Evolutionary conservation across 2,888 invertebrate species (phyloP).

Genomic region (Netelia inedita): DNA sequence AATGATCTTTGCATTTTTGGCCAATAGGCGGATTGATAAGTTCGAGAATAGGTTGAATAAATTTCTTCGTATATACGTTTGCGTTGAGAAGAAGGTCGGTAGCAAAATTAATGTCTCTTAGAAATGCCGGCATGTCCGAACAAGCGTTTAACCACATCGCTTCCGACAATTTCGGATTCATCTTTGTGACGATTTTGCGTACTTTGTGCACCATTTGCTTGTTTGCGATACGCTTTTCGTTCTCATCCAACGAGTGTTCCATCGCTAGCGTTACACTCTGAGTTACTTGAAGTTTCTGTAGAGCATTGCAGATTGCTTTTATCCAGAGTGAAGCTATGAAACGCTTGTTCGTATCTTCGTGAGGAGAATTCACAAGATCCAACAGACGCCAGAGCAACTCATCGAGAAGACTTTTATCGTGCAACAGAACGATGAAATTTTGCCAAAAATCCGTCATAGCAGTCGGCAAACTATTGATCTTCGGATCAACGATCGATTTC

Average conservation of each 20-base stretch:
- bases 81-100: constrained; percentile 74
- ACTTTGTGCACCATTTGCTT: constrained; percentile 72
- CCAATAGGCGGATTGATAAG: constrained; percentile 73
- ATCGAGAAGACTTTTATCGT: constrained; percentile 86
- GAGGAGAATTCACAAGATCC: constrained; percentile 83
- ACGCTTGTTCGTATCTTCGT: constrained; percentile 80
- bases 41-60: constrained; percentile 76
- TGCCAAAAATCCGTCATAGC: constrained; percentile 85
- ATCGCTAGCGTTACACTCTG: constrained; percentile 73
- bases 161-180: constrained; percentile 73
- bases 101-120: constrained; percentile 75
- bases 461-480: constrained; percentile 74
- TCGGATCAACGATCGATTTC: constrained; percentile 33
- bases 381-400: constrained; percentile 86
- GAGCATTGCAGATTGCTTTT: constrained; percentile 85
- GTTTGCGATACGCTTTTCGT: constrained; percentile 67
- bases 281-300: constrained; percentile 84
- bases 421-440: constrained; percentile 86
- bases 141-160: constrained; percentile 75
- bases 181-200: constrained; percentile 70
- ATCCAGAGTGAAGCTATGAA: constrained; percentile 87
- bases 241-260: constrained; percentile 74
- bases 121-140: constrained; percentile 73
- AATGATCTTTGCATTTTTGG: constrained; percentile 69
- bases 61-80: constrained; percentile 76